phyloP scores from a whole-genome alignment of 2,113 vertebrate species.

The Siphamia tubifer region DNA sequence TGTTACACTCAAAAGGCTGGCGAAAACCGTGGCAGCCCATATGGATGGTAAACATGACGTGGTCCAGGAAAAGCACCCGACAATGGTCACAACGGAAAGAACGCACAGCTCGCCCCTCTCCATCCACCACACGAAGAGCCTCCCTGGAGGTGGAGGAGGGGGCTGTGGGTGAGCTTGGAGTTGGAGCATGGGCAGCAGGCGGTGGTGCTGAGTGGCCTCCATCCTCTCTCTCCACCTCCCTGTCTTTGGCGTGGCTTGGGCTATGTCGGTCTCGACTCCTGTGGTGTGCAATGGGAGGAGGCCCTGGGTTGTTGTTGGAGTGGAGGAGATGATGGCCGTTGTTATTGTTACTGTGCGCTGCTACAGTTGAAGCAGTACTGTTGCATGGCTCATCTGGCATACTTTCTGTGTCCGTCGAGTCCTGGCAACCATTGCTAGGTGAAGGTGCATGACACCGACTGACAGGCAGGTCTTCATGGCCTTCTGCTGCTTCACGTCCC shows the following conservation, averaged over 20 bases:
- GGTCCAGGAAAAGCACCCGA: conserved; percentile 96
- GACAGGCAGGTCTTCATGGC: conserved; percentile 84
- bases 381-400: conserved; percentile 88
- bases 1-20: conserved; percentile 98
- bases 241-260: conserved; percentile 91
- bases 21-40: conserved; percentile 99
- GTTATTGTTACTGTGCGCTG: conserved; percentile 57
- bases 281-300: conserved; percentile 38
- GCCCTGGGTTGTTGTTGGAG: conserved; percentile 47
- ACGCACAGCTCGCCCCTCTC: conserved; percentile 88
- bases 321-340: conserved; percentile 73
- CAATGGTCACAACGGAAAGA: conserved; percentile 97
- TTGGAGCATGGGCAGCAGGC: conserved; percentile 26
- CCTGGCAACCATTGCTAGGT: conserved; percentile 94
- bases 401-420: conserved; percentile 97
- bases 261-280: conserved; percentile 68
- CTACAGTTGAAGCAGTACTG: conserved; percentile 51
- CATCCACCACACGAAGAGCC: conserved; percentile 87
- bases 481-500: conserved; percentile 86
- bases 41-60: conserved; percentile 99
- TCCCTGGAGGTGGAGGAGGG: conserved; percentile 81
- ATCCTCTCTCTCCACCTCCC: conserved; percentile 76
- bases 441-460: conserved; percentile 77
- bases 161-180: conserved; percentile 54
- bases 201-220: conserved; percentile 27